Evolutionary conservation across 2,797 vertebrate genomes (phyloP).

Genomic region (Lates japonicus): DNA sequence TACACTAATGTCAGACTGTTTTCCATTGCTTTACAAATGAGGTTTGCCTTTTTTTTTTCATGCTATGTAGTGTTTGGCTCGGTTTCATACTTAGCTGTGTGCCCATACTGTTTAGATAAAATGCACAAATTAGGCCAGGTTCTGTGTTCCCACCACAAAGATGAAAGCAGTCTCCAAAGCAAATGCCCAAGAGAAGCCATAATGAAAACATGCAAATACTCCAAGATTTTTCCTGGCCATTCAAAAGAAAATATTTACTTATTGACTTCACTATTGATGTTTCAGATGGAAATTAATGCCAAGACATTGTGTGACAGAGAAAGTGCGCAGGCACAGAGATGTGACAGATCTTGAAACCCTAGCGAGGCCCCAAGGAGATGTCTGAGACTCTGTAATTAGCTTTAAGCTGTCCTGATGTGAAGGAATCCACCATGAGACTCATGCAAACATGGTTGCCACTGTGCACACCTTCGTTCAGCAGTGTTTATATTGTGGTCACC

Average conservation of each 20-base stretch:
- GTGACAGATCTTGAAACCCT: conserved; percentile 35
- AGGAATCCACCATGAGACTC: conserved; percentile 56
- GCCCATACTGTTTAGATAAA: conserved; percentile 45
- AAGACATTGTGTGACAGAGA: conserved; percentile 53
- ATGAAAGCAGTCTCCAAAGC: conserved; percentile 41
- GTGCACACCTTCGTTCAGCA: conserved; percentile 52
- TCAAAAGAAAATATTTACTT: conserved; percentile 63
- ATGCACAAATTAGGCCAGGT: conserved; percentile 30
- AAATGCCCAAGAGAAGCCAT: conserved; percentile 57
- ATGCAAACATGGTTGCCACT: conserved; percentile 52
- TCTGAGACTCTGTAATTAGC: conserved; percentile 52
- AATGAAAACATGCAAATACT: conserved; percentile 55
- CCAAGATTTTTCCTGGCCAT: conserved; percentile 25
- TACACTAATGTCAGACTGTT: conserved; percentile 16
- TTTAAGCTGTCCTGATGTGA: conserved; percentile 46
- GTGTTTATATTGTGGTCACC: conserved; percentile 60
- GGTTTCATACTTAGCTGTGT: conserved; percentile 27
- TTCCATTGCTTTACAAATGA: conserved; percentile 40
- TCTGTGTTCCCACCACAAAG: conserved; percentile 42
- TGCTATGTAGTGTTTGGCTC: conserved; percentile 17
- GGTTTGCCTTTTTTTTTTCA: neutral
- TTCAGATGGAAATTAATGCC: conserved; percentile 38
- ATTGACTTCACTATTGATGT: conserved; percentile 55
- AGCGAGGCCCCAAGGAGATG: conserved; percentile 42
- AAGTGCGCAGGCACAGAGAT: conserved; percentile 47